These are phyloP conservation scores for Anoncus sp. DNA, from an alignment of 2,888 invertebrate genomes.

Conservation along the genomic window DNA sequence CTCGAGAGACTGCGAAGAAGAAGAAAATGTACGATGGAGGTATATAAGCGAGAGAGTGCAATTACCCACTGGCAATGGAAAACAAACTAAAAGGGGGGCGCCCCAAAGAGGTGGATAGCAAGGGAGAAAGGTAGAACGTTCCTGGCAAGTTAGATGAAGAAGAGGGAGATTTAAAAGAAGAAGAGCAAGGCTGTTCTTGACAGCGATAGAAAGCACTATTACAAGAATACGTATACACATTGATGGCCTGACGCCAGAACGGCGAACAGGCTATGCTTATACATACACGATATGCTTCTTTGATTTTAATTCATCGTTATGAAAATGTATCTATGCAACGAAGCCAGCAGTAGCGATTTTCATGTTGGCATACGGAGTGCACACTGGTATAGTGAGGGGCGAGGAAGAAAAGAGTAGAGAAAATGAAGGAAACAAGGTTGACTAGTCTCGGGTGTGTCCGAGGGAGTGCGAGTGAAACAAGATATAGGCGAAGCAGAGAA, in stretches of 20 bases:
- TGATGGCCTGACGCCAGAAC: too few relatives aligned
- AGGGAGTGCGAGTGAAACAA: conserved; percentile 61
- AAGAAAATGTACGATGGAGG: conserved; percentile 74
- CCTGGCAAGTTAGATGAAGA: background rate
- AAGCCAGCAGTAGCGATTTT: conserved; percentile 30
- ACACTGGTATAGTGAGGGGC: background rate
- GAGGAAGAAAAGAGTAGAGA: conserved; percentile 57
- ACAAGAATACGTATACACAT: conserved; percentile 1
- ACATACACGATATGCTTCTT: too few relatives aligned
- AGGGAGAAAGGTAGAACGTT: conserved; percentile 49
- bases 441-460: conserved; percentile 50
- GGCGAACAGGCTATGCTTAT: too few relatives aligned
- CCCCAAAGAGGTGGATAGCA: conserved; percentile 63
- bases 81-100: conserved; percentile 78
- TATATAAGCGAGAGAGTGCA: conserved; percentile 79
- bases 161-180: conserved; percentile 29
- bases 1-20: conserved; percentile 56
- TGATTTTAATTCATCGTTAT: too few relatives aligned
- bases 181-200: conserved; percentile 36
- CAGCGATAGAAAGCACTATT: conserved; percentile 45
- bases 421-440: conserved; percentile 51
- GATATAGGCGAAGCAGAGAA: conserved; percentile 56
- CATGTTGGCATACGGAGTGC: conserved; percentile 17
- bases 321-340: background rate
- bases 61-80: conserved; percentile 81